These are phyloP conservation scores for Drosophila setifemur DNA, from an alignment of 1,140 invertebrate species.

Conservation along the genomic window DNA sequence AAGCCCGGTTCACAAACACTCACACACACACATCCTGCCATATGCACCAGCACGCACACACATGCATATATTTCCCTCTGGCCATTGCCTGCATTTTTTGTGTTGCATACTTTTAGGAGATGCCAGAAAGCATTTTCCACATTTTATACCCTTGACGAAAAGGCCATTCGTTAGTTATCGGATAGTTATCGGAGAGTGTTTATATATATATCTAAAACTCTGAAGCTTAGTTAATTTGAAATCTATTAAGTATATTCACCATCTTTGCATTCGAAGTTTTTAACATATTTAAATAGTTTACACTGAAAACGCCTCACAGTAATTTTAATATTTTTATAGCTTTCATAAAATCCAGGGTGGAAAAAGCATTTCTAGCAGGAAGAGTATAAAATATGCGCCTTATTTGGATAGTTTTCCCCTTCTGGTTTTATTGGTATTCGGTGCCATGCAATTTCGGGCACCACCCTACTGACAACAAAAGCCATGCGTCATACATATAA, in stretches of 20 bases:
- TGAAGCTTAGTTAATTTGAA: too few relatives aligned
- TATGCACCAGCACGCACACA: not conserved
- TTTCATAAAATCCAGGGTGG: not conserved
- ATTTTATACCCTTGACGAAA: conserved; percentile 27
- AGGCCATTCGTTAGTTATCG: not conserved
- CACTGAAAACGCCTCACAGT: too few relatives aligned
- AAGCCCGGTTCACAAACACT: conserved; percentile 25
- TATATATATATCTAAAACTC: too few relatives aligned
- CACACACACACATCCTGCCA: not conserved
- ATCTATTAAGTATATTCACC: too few relatives aligned
- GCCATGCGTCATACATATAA: conserved; percentile 64
- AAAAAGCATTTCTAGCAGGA: not conserved
- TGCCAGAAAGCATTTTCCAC: conserved; percentile 22
- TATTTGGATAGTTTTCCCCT: not conserved
- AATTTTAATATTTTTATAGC: too few relatives aligned
- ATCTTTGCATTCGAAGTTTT: too few relatives aligned
- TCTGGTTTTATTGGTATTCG: conserved; percentile 36
- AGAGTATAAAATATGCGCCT: not conserved
- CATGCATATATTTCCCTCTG: conserved; percentile 4
- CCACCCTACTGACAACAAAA: conserved; percentile 56
- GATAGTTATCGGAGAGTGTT: not conserved
- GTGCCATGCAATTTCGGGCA: conserved; percentile 50
- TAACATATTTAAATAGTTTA: too few relatives aligned
- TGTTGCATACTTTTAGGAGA: conserved; percentile 38
- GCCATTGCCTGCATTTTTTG: conserved; percentile 35